A percentile compares a stretch with the other conserved stretches of the same genome.
phyloP scores from a whole-genome alignment of 2,797 vertebrate genomes.

The Lagocephalus sceleratus region DNA sequence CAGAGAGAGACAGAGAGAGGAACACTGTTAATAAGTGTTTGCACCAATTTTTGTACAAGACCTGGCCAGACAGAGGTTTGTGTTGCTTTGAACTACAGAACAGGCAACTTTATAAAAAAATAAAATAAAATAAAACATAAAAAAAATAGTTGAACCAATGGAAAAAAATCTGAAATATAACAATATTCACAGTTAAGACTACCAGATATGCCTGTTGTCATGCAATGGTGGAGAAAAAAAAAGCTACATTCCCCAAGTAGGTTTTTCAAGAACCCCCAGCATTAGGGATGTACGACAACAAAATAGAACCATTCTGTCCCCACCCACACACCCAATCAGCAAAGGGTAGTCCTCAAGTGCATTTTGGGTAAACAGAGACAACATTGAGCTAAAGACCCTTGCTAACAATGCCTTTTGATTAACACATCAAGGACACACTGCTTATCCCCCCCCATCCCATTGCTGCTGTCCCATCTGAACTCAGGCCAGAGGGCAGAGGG shows the following conservation, averaged over 20 bases:
- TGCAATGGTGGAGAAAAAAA: slow-evolving; percentile 47
- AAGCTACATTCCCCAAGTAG: slow-evolving; percentile 60
- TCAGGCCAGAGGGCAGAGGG: slow-evolving; percentile 71
- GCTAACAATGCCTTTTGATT: slow-evolving; percentile 73
- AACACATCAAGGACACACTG: slow-evolving; percentile 64
- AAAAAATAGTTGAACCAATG: no score
- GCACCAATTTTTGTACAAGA: slow-evolving; percentile 90
- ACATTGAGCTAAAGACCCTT: slow-evolving; percentile 53
- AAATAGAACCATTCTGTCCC: slow-evolving; percentile 37
- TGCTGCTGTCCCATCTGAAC: slow-evolving; percentile 56
- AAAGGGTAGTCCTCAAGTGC: slow-evolving; percentile 53
- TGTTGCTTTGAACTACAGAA: slow-evolving; percentile 67
- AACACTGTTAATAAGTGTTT: slow-evolving; percentile 97
- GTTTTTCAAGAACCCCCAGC: slow-evolving; percentile 47
- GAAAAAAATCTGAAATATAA: slow-evolving; percentile 44
- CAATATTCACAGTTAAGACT: slow-evolving; percentile 77
- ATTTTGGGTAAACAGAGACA: slow-evolving; percentile 64
- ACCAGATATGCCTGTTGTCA: slow-evolving; percentile 64
- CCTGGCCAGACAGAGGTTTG: slow-evolving; percentile 71
- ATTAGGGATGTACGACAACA: slow-evolving; percentile 50
- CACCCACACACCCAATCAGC: slow-evolving; percentile 49
- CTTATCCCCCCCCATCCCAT: slow-evolving; percentile 26
- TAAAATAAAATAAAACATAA: slow-evolving; percentile 31
- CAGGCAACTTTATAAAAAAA: slow-evolving; percentile 42
- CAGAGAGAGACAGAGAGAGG: slow-evolving; percentile 37